Evolutionary conservation across 1,140 invertebrate species (phyloP).

Genomic region (Bombyx mandarina): DNA sequence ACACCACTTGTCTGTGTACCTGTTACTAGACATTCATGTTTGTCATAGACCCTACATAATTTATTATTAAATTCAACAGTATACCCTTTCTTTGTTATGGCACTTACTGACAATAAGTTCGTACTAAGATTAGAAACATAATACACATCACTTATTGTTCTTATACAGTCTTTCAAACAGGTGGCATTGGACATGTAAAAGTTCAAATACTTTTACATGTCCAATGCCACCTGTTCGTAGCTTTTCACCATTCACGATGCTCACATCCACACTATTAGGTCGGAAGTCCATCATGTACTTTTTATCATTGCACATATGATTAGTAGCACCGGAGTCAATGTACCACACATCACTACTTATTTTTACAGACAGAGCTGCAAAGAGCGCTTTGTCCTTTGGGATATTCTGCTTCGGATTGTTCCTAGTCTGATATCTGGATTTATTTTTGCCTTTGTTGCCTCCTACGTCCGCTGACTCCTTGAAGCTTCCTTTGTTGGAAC

Average conservation of each 20-base stretch:
- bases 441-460: too few relatives aligned
- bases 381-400: background rate
- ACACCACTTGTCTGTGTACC: too few relatives aligned
- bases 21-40: too few relatives aligned
- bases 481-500: too few relatives aligned
- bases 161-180: background rate
- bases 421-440: too few relatives aligned
- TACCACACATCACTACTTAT: conserved; percentile 6
- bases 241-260: too few relatives aligned
- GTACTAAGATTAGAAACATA: conserved; percentile 4
- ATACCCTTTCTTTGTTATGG: conserved; percentile 1
- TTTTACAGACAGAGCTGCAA: conserved; percentile 6
- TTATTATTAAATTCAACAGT: background rate
- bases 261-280: too few relatives aligned
- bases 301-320: too few relatives aligned
- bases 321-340: conserved; percentile 6
- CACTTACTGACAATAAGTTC: conserved; percentile 4
- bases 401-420: too few relatives aligned
- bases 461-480: too few relatives aligned
- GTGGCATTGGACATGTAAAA: background rate
- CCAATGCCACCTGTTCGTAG: background rate
- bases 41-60: too few relatives aligned
- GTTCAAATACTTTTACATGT: background rate
- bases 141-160: conserved; percentile 4
- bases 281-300: too few relatives aligned